Evolutionary conservation across 2,888 invertebrate species (phyloP).

Genomic region (Conus canariensis): DNA sequence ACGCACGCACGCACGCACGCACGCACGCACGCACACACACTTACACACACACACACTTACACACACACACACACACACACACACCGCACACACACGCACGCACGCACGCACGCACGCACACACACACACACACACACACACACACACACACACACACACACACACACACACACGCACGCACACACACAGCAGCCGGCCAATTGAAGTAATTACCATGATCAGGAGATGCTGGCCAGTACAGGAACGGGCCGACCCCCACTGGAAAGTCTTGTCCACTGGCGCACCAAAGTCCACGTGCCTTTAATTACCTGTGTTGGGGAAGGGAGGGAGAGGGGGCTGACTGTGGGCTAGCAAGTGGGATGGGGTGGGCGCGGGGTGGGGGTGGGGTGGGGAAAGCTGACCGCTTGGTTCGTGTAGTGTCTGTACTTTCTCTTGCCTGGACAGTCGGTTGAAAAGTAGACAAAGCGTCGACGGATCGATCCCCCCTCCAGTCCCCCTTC

Average conservation of each 20-base stretch:
- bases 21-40: too few relatives aligned
- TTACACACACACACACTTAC: neutral
- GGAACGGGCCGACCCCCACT: neutral
- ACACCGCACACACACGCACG: neutral
- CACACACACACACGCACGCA: too few relatives aligned
- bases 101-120: neutral
- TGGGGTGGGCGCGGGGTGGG: neutral
- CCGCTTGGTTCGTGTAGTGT: too few relatives aligned
- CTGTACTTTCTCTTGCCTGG: neutral
- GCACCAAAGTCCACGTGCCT: slow-evolving; percentile 12
- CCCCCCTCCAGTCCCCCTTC: too few relatives aligned
- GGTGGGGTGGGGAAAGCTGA: neutral
- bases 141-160: too few relatives aligned
- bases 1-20: neutral
- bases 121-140: too few relatives aligned
- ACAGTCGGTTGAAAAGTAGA: slow-evolving; percentile 10
- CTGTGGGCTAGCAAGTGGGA: too few relatives aligned
- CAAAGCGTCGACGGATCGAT: slow-evolving; percentile 2
- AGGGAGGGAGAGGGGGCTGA: too few relatives aligned
- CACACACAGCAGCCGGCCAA: neutral
- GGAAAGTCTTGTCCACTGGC: slow-evolving; percentile 9
- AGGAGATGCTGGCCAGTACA: neutral
- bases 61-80: neutral
- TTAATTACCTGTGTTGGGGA: slow-evolving; percentile 16
- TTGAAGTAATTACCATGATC: slow-evolving; percentile 9